Evolutionary conservation across 2,113 vertebrate species (phyloP), one percentile per base, ranked within the genome.

Genomic region (Carassius carassius): DNA sequence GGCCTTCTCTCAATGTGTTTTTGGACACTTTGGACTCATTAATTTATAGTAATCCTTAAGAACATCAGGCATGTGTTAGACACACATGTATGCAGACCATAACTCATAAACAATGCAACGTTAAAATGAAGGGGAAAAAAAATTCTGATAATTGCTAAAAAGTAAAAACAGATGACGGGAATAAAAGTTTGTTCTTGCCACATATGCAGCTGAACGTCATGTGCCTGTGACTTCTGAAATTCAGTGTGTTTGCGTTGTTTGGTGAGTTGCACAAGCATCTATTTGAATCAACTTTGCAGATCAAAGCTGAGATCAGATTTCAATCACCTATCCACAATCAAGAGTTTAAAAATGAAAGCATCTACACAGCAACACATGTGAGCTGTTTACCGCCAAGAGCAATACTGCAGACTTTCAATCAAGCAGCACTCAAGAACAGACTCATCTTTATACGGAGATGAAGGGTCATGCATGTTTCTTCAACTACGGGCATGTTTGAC

Each of bases 41-140:
- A 44, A 78, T 85, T 85, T 85, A 77, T 85, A 49, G 79, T 19
- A 47, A 85, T 65, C 47, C 73, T 56, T 63, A 54, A 51, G 73
- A 87, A 41, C 78, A 87, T 85, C 83, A 44, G 83, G 86, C 79
- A 78, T 74, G 44, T 44, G 81, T 87, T 85, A 85, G 83, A 23
- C 32, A 47, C 86, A 82, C 73, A 85, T 85, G 65, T 25, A 85
- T 3, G 32, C 32, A 56, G 56, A 70, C 44, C 56, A 29, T 85
- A 85, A 87, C 76, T 85, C 78, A 85, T 82, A 81, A 87, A 85
- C 78, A 82, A 82, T 14, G 63, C 73, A 72, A 85, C 78, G 41
- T 11, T 49, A 25, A 56, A 85, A 78, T 65, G 58, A 74, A 62
- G 78, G 56, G n/a, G 12, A 11, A 13, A 65, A 65, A 67, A 81